phyloP scores from a whole-genome alignment of 2,888 invertebrate genomes.

The Rotaria socialis region DNA sequence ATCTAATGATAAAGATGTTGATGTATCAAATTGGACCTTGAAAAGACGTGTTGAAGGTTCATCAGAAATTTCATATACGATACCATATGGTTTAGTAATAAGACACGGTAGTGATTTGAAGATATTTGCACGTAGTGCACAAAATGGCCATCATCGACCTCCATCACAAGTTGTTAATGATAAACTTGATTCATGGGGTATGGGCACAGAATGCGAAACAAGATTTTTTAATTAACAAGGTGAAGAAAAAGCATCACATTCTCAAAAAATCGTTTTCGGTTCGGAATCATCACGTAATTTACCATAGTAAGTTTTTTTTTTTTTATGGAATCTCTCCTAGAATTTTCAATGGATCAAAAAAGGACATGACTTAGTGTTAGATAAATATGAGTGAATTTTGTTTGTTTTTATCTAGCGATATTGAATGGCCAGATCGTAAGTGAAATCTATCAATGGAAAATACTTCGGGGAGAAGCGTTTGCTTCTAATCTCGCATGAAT shows the following conservation, averaged over 20 bases:
- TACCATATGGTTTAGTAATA: slow-evolving; percentile 19
- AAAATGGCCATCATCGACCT: slow-evolving; percentile 2
- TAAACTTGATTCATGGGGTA: slow-evolving; percentile 58
- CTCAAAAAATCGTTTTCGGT: slow-evolving; percentile 61
- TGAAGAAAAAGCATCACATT: slow-evolving; percentile 63
- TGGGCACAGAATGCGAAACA: slow-evolving; percentile 61
- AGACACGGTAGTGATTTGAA: neutral
- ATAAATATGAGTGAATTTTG: too few relatives aligned
- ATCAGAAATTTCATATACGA: neutral
- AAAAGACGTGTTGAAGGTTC: neutral
- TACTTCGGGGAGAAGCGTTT: too few relatives aligned
- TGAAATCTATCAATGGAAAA: neutral
- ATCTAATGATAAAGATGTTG: slow-evolving; percentile 50
- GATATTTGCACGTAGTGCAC: slow-evolving; percentile 54
- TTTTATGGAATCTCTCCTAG: too few relatives aligned
- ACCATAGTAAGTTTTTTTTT: neutral
- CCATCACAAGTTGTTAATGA: slow-evolving; percentile 52
- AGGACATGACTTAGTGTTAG: too few relatives aligned
- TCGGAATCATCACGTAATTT: slow-evolving; percentile 22
- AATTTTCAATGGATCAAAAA: too few relatives aligned
- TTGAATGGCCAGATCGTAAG: neutral
- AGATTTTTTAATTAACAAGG: slow-evolving; percentile 60
- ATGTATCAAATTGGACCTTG: neutral
- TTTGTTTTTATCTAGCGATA: slow-evolving; percentile 12
- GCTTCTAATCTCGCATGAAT: slow-evolving; percentile 10